phyloP scores from a whole-genome alignment of 2,113 vertebrate genomes.

The Brevimyrus niger region DNA sequence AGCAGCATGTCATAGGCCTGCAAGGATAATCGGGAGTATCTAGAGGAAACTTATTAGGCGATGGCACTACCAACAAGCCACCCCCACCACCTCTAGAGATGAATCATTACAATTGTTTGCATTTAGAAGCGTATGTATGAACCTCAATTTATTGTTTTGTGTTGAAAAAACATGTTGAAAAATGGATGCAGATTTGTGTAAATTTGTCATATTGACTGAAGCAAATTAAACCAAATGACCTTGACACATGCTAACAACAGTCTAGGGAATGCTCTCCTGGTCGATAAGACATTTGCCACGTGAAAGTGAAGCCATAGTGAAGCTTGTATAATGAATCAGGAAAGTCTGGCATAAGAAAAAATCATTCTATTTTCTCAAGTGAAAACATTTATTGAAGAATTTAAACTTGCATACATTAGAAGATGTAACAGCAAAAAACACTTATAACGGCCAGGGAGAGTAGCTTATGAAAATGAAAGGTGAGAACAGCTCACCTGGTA shows the following conservation, averaged over 20 bases:
- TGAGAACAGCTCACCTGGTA: conserved; percentile 74
- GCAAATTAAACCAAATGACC: not conserved
- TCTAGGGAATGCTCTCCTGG: not conserved
- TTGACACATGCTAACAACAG: not conserved
- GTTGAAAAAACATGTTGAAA: not conserved
- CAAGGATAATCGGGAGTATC: not conserved
- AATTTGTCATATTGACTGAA: not conserved
- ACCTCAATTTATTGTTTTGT: not conserved
- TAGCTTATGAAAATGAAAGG: too few species aligned
- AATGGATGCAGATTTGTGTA: not conserved
- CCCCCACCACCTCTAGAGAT: not conserved
- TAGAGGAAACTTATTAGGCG: not conserved
- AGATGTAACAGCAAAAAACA: not conserved
- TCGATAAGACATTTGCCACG: not conserved
- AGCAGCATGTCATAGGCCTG: not conserved
- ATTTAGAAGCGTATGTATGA: not conserved
- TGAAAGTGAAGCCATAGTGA: not conserved
- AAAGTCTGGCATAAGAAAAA: not conserved
- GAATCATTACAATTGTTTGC: not conserved
- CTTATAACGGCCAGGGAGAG: not conserved
- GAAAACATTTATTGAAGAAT: not conserved
- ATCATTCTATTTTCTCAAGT: not conserved
- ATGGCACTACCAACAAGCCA: not conserved
- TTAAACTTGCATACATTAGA: not conserved
- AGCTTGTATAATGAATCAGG: not conserved